phyloP scores from a whole-genome alignment of 2,113 vertebrate species.

The Triplophysa siluroides region DNA sequence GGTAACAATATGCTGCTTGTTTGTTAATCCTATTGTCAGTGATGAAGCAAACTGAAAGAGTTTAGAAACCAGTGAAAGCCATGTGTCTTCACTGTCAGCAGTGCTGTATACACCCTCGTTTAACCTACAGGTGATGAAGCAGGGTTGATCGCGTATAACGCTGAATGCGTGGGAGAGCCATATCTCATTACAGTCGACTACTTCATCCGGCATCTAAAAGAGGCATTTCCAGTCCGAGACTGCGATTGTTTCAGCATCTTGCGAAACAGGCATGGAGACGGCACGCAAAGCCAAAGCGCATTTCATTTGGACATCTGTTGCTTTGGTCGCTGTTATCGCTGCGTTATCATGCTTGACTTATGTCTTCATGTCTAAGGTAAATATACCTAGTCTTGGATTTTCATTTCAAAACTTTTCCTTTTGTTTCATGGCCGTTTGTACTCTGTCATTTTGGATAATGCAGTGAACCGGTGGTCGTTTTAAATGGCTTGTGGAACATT shows the following conservation, averaged over 20 bases:
- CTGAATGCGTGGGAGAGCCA: slow-evolving; percentile 48
- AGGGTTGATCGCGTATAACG: slow-evolving; percentile 17
- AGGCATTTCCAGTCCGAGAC: slow-evolving; percentile 26
- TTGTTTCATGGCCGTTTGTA: not conserved
- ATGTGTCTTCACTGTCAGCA: slow-evolving; percentile 5
- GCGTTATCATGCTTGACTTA: slow-evolving; percentile 36
- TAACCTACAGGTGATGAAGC: slow-evolving; percentile 41
- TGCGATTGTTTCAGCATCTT: slow-evolving; percentile 35
- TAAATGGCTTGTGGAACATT: no score
- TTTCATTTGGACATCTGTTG: slow-evolving; percentile 32
- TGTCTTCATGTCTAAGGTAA: slow-evolving; percentile 45
- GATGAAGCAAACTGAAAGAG: not conserved
- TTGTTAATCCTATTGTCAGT: not conserved
- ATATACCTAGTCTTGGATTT: not conserved
- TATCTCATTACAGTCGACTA: slow-evolving; percentile 26
- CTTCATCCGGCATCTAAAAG: slow-evolving; percentile 36
- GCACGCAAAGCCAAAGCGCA: slow-evolving; percentile 34
- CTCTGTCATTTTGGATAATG: not conserved
- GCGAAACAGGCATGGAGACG: slow-evolving; percentile 37
- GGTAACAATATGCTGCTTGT: no score
- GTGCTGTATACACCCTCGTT: not conserved
- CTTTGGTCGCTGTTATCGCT: slow-evolving; percentile 24
- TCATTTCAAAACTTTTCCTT: not conserved
- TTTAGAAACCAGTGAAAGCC: not conserved
- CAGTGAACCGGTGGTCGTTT: no score